Conservation (phyloP, 2,888 invertebrate genomes). For the Gibbula magus region DNA sequence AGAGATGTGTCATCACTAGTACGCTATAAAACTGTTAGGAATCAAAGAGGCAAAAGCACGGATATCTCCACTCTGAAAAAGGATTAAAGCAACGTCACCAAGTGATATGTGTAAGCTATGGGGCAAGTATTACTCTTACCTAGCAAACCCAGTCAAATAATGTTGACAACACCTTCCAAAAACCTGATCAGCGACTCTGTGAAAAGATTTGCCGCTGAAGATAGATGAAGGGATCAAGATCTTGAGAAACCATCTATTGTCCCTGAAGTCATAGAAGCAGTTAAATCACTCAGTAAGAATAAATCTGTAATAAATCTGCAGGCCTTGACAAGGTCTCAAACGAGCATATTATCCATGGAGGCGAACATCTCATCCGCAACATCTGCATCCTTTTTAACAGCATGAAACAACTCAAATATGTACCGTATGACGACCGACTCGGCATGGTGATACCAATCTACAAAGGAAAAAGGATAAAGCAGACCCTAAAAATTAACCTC, state of each 20-base stretch:
- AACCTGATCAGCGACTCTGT: no score
- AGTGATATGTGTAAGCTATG: background rate
- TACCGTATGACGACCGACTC: background rate
- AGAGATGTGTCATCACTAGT: background rate
- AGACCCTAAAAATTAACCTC: no score
- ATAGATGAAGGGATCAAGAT: background rate
- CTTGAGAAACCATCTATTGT: background rate
- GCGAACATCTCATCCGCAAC: background rate
- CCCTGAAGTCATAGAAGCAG: background rate
- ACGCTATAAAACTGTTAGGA: background rate
- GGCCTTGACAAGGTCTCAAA: background rate
- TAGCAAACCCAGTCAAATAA: no score
- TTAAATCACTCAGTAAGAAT: background rate
- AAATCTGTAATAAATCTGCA: no score
- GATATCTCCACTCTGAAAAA: no score
- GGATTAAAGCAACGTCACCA: background rate
- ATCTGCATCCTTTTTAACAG: background rate
- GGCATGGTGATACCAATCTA: no score
- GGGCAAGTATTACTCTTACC: background rate
- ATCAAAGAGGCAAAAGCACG: background rate
- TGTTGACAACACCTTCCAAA: no score
- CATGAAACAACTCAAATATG: background rate
- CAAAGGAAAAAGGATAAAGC: no score
- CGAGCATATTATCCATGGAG: background rate
- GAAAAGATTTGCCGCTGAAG: no score